Base-by-base conservation (phyloP, 1,140 invertebrate genomes). In the Drosophila nikananu region DNA sequence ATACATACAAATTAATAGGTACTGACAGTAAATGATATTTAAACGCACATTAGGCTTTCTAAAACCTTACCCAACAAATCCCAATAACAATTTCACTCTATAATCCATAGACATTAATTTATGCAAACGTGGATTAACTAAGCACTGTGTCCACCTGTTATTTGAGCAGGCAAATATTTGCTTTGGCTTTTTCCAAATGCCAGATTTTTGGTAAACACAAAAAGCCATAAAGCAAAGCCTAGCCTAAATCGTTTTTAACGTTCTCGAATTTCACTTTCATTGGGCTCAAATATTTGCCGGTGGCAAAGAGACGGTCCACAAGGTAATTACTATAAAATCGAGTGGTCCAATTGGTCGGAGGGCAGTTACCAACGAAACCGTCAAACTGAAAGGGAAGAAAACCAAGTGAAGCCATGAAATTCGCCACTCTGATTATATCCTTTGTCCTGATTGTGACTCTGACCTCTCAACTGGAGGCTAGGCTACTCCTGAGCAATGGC, bases 231-330 rank as follows among this genome's bases (percentile, higher is more conserved):
- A n/a, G 17, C 35, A 55, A 25, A 55, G 32, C 13, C 42, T 39
- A 52, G 46, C 15, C 25, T 4, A 64, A 63, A 58, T 51, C 30
- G 70, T 58, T 42, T n/a, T n/a, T 19, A 21, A 13, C 17, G 15
- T 72, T 64, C 63, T 58, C 46, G 39, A 55, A 75, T 52, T 66
- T 82, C 65, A 79, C 83, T 86, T 86, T 82, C 83, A 23, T 57
- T 48, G 17, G 17, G 7, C 1, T 19, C 54, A 83, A 87, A 89
- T 81, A 61, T 89, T 89, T 46, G 30, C 10, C 17, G 3, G 10
- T 2, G 15, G 23, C 39, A 71, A 78, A 58, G 15, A 77, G 51
- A 15, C 27, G 19, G 13, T 37, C 52, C 12, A 25, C 42, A 15
- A 54, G 46, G 37, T 65, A 44, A 19, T 21, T 42, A 35, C 32